Conservation (phyloP, 2,888 invertebrate species). For the Sarcophaga caerulescens region DNA sequence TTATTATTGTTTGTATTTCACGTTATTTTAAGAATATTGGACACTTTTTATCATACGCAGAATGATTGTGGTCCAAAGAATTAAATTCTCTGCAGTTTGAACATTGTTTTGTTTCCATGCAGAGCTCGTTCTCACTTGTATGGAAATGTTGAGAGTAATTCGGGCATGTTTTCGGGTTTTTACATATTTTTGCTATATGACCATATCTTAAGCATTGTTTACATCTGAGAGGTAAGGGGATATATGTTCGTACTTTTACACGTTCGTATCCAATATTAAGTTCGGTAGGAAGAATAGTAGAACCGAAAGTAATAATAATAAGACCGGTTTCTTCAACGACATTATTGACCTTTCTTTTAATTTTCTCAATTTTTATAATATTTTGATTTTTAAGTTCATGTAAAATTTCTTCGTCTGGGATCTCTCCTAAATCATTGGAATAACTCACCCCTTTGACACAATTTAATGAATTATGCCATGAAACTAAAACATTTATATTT, state of each 20-base stretch:
- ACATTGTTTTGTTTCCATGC: neutral
- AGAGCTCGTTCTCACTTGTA: neutral
- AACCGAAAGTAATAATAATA: neutral
- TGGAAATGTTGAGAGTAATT: neutral
- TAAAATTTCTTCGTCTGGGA: neutral
- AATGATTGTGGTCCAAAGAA: neutral
- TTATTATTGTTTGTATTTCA: conserved; percentile 9
- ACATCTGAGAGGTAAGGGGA: neutral
- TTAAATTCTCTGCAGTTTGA: neutral
- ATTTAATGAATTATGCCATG: no score
- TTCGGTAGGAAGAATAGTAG: neutral
- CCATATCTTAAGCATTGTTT: neutral
- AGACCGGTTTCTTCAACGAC: neutral
- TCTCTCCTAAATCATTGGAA: neutral
- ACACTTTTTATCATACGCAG: neutral
- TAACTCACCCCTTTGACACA: no score
- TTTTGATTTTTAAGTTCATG: neutral
- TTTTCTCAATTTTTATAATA: conserved; percentile 3
- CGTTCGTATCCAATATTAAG: neutral
- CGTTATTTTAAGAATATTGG: conserved; percentile 11
- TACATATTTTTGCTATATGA: conserved; percentile 8
- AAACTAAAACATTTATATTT: no score
- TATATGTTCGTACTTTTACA: neutral
- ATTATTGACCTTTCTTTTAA: neutral
- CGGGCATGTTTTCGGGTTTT: neutral